Evolutionary conservation across 2,888 invertebrate species (phyloP).

Genomic region (Fragum sueziense): DNA sequence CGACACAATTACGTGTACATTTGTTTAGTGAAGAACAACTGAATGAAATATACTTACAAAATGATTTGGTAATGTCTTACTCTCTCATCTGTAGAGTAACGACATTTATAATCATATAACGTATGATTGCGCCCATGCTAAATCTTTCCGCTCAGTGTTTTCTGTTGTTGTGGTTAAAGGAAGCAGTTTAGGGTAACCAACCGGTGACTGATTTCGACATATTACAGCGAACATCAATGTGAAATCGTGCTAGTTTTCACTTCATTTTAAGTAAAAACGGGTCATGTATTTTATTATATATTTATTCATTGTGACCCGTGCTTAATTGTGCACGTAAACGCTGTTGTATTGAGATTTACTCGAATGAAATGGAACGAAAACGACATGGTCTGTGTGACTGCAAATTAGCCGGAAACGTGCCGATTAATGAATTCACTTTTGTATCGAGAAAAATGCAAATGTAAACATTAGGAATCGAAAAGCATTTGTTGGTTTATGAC

Average conservation of each 20-base stretch:
- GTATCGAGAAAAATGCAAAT: neutral
- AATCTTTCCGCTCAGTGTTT: conserved; percentile 24
- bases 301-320: conserved; percentile 3
- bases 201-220: conserved; percentile 12
- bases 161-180: conserved; percentile 1
- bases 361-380: neutral
- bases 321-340: conserved; percentile 8
- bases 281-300: neutral
- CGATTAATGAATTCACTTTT: neutral
- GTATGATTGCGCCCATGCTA: conserved; percentile 47
- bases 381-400: conserved; percentile 7
- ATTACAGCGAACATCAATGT: neutral
- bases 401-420: conserved; percentile 8
- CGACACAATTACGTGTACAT: no score
- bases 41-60: neutral
- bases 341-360: neutral
- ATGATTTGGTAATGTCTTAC: neutral
- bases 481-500: neutral
- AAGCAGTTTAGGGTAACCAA: conserved; percentile 6
- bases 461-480: neutral
- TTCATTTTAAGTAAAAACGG: neutral
- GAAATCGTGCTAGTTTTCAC: neutral
- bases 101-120: conserved; percentile 52
- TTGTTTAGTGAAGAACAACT: neutral
- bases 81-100: conserved; percentile 19